These are phyloP conservation scores for Drosophila subquinaria DNA, from an alignment of 2,888 invertebrate species.

Conservation along the genomic window DNA sequence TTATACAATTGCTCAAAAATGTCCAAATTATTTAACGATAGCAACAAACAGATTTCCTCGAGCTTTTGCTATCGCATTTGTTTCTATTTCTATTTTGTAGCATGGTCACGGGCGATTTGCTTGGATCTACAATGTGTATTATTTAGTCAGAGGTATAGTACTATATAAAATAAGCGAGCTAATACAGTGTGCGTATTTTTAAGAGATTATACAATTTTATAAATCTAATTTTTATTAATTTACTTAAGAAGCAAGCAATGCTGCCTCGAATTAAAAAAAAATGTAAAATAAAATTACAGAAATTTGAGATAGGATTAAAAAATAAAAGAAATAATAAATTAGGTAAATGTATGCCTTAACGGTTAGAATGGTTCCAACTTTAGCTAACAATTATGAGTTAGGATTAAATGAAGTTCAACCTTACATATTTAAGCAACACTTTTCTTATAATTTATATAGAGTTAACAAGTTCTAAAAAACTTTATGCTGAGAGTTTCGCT, in stretches of 20 bases:
- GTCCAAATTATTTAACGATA: conserved; percentile 52
- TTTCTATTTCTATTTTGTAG: conserved; percentile 36
- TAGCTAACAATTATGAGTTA: no score
- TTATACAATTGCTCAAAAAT: conserved; percentile 42
- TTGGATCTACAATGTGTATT: conserved; percentile 34
- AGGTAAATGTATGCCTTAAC: no score
- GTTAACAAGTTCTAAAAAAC: background rate
- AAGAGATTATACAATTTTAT: background rate
- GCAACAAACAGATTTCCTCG: conserved; percentile 29
- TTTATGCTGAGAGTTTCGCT: background rate
- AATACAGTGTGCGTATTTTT: background rate
- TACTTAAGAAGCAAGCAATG: no score
- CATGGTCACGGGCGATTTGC: conserved; percentile 73
- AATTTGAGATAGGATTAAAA: no score
- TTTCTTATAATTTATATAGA: background rate
- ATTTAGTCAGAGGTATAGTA: background rate
- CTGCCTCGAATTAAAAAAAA: no score
- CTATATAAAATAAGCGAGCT: background rate
- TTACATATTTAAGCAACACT: no score
- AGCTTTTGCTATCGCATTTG: conserved; percentile 41
- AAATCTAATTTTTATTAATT: no score
- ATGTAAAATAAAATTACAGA: no score
- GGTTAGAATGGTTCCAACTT: no score
- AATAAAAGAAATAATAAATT: no score
- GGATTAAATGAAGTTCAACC: no score